Evolutionary conservation across 2,113 vertebrate species (phyloP).

Genomic region (Cacatua alba): DNA sequence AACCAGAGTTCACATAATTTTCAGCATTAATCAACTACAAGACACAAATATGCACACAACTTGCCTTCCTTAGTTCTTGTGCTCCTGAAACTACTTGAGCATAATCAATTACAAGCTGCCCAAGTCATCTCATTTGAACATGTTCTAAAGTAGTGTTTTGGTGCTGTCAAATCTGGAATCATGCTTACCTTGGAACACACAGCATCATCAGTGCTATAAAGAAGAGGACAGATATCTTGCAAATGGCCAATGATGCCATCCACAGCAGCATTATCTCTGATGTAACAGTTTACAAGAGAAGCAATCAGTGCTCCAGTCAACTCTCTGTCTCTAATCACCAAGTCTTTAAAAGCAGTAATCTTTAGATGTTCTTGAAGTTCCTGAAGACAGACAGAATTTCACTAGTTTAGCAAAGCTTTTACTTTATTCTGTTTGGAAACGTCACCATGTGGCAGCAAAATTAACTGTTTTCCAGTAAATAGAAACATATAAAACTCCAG

Average conservation of each 20-base stretch:
- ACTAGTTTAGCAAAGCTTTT: neutral
- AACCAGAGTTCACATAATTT: neutral
- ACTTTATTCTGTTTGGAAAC: neutral
- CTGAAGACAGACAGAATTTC: conserved; percentile 60
- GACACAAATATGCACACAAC: fast-evolving
- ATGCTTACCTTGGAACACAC: conserved; percentile 90
- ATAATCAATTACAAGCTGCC: neutral
- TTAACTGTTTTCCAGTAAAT: neutral
- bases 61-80: neutral
- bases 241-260: conserved; percentile 93
- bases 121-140: neutral
- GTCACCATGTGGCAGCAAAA: neutral
- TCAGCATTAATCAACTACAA: neutral
- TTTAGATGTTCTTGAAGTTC: conserved; percentile 95
- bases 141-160: neutral
- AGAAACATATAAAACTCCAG: neutral
- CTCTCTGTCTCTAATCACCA: conserved; percentile 92
- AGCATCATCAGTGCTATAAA: conserved; percentile 94
- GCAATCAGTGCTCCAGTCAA: conserved; percentile 92
- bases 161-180: neutral
- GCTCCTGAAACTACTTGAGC: neutral
- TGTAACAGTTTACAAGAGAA: conserved; percentile 95
- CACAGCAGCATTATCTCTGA: conserved; percentile 93
- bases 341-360: conserved; percentile 90
- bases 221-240: conserved; percentile 90